Base-by-base conservation (phyloP, 2,888 invertebrate genomes). In the Lissocephala sabroskyi region DNA sequence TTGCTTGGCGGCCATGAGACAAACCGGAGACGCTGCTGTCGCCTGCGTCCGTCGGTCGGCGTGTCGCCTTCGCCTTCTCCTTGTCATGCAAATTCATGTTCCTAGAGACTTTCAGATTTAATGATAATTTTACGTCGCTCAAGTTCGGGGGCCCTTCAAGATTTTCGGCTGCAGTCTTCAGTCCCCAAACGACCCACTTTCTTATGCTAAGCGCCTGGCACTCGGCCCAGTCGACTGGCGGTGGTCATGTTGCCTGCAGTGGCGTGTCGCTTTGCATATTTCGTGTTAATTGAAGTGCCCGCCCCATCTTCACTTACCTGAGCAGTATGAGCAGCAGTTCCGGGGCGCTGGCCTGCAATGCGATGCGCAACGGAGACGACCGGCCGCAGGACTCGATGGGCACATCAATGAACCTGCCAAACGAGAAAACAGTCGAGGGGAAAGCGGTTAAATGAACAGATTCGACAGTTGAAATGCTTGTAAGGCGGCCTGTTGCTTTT, bases 351-450 rank as follows among this genome's bases (percentile, higher is more conserved):
- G 92, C 88, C 80, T 93, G 92, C 55, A 92, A 86, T 0, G 91
- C 91, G 1, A 94, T 90, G 75, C 91, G 88, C 1, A 92, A 84
- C 1, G 93, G 92, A 0, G 91, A 87, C 3, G 91, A 88, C 63
- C 87, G 88, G 0, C 93, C 93, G 71, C 94, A 94, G 49, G 92
- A 92, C 79, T 92, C 92, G 82, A 95, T 89, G 9, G 94, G 93
- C 1, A 94, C 89, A 78, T 95, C 94, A 56, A 93, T 89, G 73
- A 93, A 92, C 35, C 83, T 82, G 71, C 18, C 63, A 66, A 53
- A 39, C 41, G 28, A 28, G 26, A 28, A 16, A 13, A 36, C 9
- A n/a, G n/a, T n/a, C n/a, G 23, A 46, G 39, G 41, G 39, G 23
- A 18, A 29, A 36, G 16, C 30, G 11, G n/a, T n/a, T n/a, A n/a